These are phyloP conservation scores for Cataglyphis hispanica DNA, from an alignment of 1,140 invertebrate genomes.

Conservation along the genomic window DNA sequence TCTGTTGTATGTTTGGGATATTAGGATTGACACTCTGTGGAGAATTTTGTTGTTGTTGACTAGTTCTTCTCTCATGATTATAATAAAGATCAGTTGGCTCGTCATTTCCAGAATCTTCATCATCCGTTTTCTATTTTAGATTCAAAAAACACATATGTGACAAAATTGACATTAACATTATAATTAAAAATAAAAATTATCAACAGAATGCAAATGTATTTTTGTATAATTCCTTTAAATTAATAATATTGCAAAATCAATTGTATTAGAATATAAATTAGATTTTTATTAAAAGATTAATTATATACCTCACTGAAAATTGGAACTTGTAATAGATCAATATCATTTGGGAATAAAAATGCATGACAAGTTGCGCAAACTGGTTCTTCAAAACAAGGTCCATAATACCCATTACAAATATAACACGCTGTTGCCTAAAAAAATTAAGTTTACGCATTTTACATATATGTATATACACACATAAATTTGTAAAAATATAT, in stretches of 20 bases:
- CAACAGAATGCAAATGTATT: background rate
- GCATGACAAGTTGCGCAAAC: constrained; percentile 97
- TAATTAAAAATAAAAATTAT: background rate
- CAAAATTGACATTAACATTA: background rate
- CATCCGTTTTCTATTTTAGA: constrained; percentile 92
- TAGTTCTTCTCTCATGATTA: constrained; percentile 82
- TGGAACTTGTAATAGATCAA: constrained; percentile 87
- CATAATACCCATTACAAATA: constrained; percentile 97
- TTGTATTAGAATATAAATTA: background rate
- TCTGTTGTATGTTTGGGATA: constrained; percentile 70
- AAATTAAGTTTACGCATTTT: background rate
- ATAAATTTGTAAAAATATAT: background rate
- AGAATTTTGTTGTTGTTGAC: constrained; percentile 80
- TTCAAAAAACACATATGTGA: background rate
- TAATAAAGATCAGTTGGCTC: constrained; percentile 93
- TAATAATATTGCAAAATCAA: constrained; percentile 32
- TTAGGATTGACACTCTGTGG: constrained; percentile 74
- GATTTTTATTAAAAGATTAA: too few species aligned
- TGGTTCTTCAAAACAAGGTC: constrained; percentile 95
- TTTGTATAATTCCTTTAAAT: background rate
- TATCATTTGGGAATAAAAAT: constrained; percentile 95
- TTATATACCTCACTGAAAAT: constrained; percentile 86
- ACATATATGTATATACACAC: background rate
- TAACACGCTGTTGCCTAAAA: constrained; percentile 91
- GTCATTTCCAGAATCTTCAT: constrained; percentile 97